Evolutionary conservation across 2,888 invertebrate genomes (phyloP), one percentile per base, ranked within the genome.

Genomic region (Scaptomyza cyrtandrae): DNA sequence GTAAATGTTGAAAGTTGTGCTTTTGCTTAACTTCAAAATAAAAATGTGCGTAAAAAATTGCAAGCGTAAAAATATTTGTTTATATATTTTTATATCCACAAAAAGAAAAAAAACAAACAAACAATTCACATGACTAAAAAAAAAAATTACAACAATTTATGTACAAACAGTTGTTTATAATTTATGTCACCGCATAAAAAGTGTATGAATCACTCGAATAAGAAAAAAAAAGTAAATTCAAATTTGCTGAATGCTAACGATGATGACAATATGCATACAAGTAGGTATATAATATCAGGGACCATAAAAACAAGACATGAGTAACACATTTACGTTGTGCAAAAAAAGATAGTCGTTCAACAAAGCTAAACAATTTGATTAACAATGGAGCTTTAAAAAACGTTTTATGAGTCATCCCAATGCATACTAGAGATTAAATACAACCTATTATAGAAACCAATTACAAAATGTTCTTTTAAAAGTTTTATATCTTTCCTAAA

Each of bases 31-130:
- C 14, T 31, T 41, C 29, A 44, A 54, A 19, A 63, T 44, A 63
- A n/a, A 65, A 31, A 67, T 71, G 76, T 72, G 76, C 68, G 72
- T 59, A 62, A 60, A 57, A 71, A 58, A 41, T 60, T 60, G 37
- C 41, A 62, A 57, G 59, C 53, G 11, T 24, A 37, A 37, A 54
- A 55, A 50, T 19, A 31, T 27, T n/a, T 29, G 44, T 31, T 29
- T 35, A 11, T 16, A 3, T 16, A 33, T 24, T 10, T 31, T 10
- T 33, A 33, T 33, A 14, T 29, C 14, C 13, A 33, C 11, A 43
- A 19, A 13, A 44, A 39, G 19, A 14, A 50, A 59, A 45, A 65
- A 59, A 45, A 65, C n/a, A 43, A 37, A 41, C 10, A 16, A 53
- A 46, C 44, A 52, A 55, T 61, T 45, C 54, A 63, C 71, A 75